Conservation (phyloP, 2,797 vertebrate species). For the Scolopax bukidnonensis region DNA sequence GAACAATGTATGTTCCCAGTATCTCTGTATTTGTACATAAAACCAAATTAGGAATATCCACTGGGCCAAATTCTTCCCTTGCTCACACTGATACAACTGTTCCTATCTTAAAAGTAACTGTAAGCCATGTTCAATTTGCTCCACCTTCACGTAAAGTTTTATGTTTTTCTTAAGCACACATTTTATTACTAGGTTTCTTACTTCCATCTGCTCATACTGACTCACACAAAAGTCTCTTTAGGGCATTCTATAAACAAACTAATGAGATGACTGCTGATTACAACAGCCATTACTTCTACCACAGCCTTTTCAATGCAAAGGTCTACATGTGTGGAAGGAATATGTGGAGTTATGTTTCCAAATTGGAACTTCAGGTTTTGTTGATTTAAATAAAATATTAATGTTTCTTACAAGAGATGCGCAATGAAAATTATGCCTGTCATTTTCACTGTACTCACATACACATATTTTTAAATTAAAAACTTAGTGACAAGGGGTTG, state of each 20-base stretch:
- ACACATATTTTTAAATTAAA: background rate
- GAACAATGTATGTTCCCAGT: background rate
- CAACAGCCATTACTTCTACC: background rate
- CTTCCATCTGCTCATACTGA: constrained; percentile 54
- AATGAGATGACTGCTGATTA: constrained; percentile 45
- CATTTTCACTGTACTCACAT: background rate
- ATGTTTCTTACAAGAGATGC: background rate
- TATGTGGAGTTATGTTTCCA: background rate
- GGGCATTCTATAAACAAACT: constrained; percentile 43
- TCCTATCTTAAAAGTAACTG: background rate
- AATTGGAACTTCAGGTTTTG: background rate
- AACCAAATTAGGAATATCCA: background rate
- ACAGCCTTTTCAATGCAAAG: background rate
- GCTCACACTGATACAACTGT: background rate
- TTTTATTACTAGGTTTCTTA: constrained; percentile 48
- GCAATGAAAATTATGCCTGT: background rate
- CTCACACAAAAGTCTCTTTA: constrained; percentile 23
- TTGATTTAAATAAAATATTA: background rate
- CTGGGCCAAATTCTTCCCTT: background rate
- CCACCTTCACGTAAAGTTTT: background rate
- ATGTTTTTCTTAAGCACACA: constrained; percentile 43
- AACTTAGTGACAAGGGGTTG: background rate
- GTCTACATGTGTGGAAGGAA: background rate
- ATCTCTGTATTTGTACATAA: background rate
- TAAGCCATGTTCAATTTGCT: background rate